These are phyloP conservation scores for Diplodus sargus DNA, from an alignment of 2,797 vertebrate genomes.

Conservation along the genomic window DNA sequence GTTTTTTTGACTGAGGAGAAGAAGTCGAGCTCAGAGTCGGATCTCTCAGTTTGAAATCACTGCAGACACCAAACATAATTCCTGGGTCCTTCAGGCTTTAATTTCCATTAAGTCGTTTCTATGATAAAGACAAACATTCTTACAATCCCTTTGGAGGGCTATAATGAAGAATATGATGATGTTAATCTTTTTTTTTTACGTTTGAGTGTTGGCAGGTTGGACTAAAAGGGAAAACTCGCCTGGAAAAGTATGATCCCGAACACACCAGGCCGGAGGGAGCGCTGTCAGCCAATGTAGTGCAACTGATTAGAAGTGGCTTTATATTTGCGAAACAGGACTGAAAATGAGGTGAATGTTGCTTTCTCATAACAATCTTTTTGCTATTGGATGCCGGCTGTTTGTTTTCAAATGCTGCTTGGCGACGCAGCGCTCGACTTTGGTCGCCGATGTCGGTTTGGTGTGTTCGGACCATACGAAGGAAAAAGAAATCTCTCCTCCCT, in stretches of 20 bases:
- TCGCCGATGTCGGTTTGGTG: no score
- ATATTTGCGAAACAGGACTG: no score
- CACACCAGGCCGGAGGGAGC: no score
- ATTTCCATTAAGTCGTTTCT: neutral
- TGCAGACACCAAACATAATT: constrained; percentile 1
- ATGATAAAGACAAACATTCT: neutral
- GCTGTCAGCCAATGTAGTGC: no score
- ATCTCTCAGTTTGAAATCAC: neutral
- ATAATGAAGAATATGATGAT: constrained; percentile 4
- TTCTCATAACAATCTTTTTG: no score
- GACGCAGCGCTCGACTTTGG: no score
- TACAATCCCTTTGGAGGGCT: neutral
- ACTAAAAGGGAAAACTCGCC: neutral
- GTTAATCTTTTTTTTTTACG: neutral
- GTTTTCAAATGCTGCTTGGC: no score
- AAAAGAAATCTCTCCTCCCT: neutral
- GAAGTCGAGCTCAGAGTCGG: neutral
- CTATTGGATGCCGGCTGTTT: no score
- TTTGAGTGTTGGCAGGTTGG: neutral
- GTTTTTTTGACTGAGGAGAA: neutral
- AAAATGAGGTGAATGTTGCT: no score
- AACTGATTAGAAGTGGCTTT: no score
- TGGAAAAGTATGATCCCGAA: no score
- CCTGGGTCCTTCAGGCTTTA: constrained; percentile 1
- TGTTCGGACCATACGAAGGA: no score